Conservation (phyloP, 2,797 vertebrate species). For the Leuciscus waleckii region DNA sequence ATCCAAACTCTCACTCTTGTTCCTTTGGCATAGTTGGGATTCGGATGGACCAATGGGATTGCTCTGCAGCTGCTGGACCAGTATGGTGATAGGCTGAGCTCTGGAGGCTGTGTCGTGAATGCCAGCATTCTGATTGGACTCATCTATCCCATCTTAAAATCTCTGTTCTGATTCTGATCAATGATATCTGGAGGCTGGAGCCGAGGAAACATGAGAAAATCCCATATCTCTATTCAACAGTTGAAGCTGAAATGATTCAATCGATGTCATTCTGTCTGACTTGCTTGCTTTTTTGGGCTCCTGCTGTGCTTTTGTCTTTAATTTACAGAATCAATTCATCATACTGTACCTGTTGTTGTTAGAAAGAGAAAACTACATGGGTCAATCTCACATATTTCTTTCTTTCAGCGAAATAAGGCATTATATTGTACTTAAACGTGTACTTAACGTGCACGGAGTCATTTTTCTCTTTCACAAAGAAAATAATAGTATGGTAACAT, state of each 20-base stretch:
- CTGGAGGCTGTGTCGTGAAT: constrained; percentile 57
- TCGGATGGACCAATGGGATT: constrained; percentile 85
- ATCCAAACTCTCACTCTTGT: not conserved
- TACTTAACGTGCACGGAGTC: not conserved
- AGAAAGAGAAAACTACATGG: not conserved
- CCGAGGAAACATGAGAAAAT: not conserved
- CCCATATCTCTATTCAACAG: not conserved
- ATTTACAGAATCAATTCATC: not conserved
- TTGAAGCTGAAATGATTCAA: not conserved
- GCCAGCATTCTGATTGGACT: constrained; percentile 64
- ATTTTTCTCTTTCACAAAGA: not conserved
- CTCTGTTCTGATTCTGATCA: constrained; percentile 12
- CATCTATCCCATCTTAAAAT: constrained; percentile 52
- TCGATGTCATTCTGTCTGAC: not conserved
- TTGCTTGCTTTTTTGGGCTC: not conserved
- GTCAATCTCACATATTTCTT: not conserved
- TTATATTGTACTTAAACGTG: not conserved
- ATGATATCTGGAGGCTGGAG: not conserved
- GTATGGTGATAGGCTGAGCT: constrained; percentile 75
- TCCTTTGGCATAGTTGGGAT: constrained; percentile 78
- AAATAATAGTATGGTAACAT: not conserved
- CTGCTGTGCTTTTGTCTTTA: not conserved
- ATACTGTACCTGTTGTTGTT: not conserved
- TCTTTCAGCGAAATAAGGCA: not conserved
- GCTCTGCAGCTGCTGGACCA: constrained; percentile 80